Percentiles rank a stretch among this genome's conserved stretches.
These are phyloP conservation scores for Drosophila paramelanica DNA, from an alignment of 2,888 invertebrate species.

Conservation along the genomic window DNA sequence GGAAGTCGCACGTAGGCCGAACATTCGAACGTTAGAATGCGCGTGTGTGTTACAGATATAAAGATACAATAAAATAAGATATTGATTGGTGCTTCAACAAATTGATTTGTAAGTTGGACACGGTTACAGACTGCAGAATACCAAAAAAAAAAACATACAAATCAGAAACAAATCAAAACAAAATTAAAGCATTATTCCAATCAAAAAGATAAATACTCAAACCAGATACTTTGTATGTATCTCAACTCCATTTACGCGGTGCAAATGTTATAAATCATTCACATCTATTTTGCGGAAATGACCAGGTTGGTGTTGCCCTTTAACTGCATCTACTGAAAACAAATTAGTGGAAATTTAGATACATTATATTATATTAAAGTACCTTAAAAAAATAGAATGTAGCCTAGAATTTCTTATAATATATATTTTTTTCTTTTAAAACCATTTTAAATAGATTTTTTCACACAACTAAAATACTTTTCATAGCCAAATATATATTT, in stretches of 20 bases:
- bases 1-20: slow-evolving; percentile 55
- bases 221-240: slow-evolving; percentile 28
- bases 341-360: not conserved
- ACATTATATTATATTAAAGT: too few relatives aligned
- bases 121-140: slow-evolving; percentile 59
- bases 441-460: too few relatives aligned
- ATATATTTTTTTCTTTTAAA: too few relatives aligned
- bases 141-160: slow-evolving; percentile 47
- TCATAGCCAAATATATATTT: too few relatives aligned
- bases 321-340: not conserved
- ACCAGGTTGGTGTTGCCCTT: slow-evolving; percentile 62
- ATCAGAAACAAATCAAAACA: slow-evolving; percentile 6
- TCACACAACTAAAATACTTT: too few relatives aligned
- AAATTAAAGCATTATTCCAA: not conserved
- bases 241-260: slow-evolving; percentile 14
- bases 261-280: slow-evolving; percentile 50
- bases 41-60: slow-evolving; percentile 64
- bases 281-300: slow-evolving; percentile 62
- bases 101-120: slow-evolving; percentile 59
- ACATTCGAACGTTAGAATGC: slow-evolving; percentile 42
- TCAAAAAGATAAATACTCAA: slow-evolving; percentile 13
- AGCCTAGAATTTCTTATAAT: too few relatives aligned
- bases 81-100: slow-evolving; percentile 60
- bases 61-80: slow-evolving; percentile 50
- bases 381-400: too few relatives aligned